Conservation (phyloP, 2,888 invertebrate genomes). For the Smittia sp. region DNA sequence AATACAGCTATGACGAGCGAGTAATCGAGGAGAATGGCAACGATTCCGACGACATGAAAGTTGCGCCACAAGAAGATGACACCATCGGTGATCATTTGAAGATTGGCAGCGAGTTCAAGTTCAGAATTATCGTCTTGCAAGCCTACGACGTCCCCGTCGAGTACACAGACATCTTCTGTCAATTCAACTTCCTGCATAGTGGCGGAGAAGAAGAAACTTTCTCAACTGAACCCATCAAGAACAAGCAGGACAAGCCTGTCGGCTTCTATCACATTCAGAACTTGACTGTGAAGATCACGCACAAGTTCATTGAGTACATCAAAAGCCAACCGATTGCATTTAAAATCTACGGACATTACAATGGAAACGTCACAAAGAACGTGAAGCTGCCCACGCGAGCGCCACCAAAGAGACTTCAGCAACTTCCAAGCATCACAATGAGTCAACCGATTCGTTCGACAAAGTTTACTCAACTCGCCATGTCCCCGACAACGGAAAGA, state of each 20-base stretch:
- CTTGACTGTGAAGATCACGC: conserved; percentile 93
- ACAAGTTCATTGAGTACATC: conserved; percentile 95
- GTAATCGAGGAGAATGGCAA: conserved; percentile 66
- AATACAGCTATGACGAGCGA: conserved; percentile 63
- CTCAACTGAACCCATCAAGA: conserved; percentile 98
- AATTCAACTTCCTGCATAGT: conserved; percentile 98
- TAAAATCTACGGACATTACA: conserved; percentile 96
- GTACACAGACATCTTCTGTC: conserved; percentile 99
- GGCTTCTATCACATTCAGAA: conserved; percentile 99
- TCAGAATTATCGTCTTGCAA: conserved; percentile 95
- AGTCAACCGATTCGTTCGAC: conserved; percentile 95
- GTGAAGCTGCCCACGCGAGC: conserved; percentile 69
- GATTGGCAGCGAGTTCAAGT: conserved; percentile 89
- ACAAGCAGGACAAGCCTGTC: conserved; percentile 86
- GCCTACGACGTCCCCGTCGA: conserved; percentile 93
- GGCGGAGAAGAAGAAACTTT: conserved; percentile 93
- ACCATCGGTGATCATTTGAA: conserved; percentile 77
- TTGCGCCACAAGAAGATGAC: conserved; percentile 79
- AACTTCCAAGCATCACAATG: conserved; percentile 90
- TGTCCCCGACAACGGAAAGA: conserved; percentile 36
- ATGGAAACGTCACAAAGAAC: conserved; percentile 57
- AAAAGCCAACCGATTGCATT: conserved; percentile 97
- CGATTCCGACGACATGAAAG: conserved; percentile 76
- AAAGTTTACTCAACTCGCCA: conserved; percentile 80
- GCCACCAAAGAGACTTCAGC: conserved; percentile 87